Percentiles rank a stretch among this genome's conserved stretches.
Conservation (phyloP, 2,113 vertebrate species). For the Scophthalmus maximus region DNA sequence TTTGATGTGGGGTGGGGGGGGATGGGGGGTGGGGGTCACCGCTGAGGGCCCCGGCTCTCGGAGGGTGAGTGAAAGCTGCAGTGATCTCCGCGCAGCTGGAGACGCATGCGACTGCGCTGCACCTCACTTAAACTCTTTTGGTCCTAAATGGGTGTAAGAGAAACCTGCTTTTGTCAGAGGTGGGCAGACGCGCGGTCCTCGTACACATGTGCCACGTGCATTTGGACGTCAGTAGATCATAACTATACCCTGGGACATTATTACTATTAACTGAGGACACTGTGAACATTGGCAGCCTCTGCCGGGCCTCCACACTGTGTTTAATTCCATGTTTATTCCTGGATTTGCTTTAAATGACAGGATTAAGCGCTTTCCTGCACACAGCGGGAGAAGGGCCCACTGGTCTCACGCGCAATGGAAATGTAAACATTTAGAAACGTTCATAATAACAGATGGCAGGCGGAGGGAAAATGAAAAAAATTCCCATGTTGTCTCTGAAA, state of each 20-base stretch:
- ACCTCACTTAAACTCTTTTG: constrained; percentile 36
- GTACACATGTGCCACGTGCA: no score
- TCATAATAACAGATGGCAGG: constrained; percentile 9
- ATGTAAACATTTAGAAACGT: constrained; percentile 6
- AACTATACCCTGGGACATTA: not conserved
- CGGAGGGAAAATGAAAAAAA: constrained; percentile 16
- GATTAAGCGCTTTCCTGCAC: not conserved
- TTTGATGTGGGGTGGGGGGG: constrained; percentile 78
- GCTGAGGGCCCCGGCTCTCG: constrained; percentile 47
- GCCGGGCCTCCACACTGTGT: not conserved
- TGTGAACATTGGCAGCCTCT: not conserved
- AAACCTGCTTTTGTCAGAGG: constrained; percentile 45
- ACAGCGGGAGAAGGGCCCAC: not conserved
- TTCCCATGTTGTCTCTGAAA: constrained; percentile 4
- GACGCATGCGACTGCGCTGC: constrained; percentile 32
- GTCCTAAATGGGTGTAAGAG: constrained; percentile 21
- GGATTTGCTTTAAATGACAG: not conserved
- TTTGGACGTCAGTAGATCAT: constrained; percentile 18
- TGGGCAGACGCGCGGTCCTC: constrained; percentile 1
- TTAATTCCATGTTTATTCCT: not conserved
- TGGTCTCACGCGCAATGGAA: not conserved
- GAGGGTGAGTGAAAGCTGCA: constrained; percentile 58
- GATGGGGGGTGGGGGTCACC: constrained; percentile 69
- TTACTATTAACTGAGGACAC: not conserved
- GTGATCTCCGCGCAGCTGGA: constrained; percentile 72